These are phyloP conservation scores for Cyrtorhinus lividipennis DNA, from an alignment of 1,140 invertebrate species.

Conservation along the genomic window DNA sequence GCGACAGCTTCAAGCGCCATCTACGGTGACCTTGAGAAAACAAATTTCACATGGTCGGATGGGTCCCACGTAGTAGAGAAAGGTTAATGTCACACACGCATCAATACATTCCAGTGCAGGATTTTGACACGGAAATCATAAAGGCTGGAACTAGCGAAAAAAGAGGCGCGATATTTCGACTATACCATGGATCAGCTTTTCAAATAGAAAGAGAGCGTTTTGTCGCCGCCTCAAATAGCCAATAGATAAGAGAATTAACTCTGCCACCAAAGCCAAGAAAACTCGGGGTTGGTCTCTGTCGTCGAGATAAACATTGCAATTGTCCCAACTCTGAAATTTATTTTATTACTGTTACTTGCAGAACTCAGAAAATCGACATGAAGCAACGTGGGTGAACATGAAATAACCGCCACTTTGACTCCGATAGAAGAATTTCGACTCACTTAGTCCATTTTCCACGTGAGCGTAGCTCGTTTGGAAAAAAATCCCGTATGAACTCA, in stretches of 20 bases:
- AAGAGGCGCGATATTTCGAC: background rate
- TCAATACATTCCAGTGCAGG: background rate
- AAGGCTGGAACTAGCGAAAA: background rate
- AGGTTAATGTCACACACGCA: too few species aligned
- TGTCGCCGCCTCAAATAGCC: background rate
- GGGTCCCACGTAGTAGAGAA: too few species aligned
- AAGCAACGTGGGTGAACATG: slow-evolving; percentile 2
- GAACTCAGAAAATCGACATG: slow-evolving; percentile 9
- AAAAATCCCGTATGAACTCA: slow-evolving; percentile 4
- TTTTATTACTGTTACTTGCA: too few species aligned
- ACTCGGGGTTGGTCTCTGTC: background rate
- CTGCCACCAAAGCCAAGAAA: background rate
- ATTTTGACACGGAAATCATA: background rate
- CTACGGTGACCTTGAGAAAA: too few species aligned
- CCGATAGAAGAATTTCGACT: slow-evolving; percentile 9
- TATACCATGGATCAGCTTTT: background rate
- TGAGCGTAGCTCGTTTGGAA: slow-evolving; percentile 3
- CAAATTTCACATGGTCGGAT: too few species aligned
- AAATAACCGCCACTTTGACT: slow-evolving; percentile 5
- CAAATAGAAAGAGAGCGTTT: background rate
- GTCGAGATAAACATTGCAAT: too few species aligned
- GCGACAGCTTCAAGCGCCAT: too few species aligned
- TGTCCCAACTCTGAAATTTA: too few species aligned
- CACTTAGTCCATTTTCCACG: background rate
- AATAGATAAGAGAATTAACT: background rate